Conservation (phyloP, 2,797 vertebrate species). For the Thaleichthys pacificus region DNA sequence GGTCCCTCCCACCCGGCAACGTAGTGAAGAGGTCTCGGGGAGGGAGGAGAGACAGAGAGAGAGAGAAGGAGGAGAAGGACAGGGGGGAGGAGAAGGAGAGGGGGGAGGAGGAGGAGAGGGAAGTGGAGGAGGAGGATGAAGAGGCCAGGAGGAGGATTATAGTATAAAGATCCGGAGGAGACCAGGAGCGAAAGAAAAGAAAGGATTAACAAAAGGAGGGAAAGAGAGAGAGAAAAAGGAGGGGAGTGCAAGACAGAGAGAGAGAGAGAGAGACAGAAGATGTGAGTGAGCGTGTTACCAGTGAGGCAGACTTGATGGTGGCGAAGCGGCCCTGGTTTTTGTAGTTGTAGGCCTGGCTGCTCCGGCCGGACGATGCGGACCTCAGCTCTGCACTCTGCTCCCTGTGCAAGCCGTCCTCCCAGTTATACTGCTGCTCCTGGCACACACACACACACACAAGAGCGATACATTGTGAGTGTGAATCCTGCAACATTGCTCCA, state of each 20-base stretch:
- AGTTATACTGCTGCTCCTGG: constrained; percentile 95
- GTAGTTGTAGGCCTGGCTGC: constrained; percentile 90
- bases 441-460: constrained; percentile 8
- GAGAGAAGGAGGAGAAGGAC: constrained; percentile 18
- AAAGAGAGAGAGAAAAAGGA: neutral
- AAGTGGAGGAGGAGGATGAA: constrained; percentile 18
- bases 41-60: constrained; percentile 29
- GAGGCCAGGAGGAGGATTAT: constrained; percentile 30
- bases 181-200: constrained; percentile 17
- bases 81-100: constrained; percentile 20
- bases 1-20: neutral
- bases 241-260: neutral
- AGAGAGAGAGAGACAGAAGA: neutral
- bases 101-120: constrained; percentile 17
- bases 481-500: too few species aligned
- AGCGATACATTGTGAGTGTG: too few species aligned
- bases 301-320: constrained; percentile 98
- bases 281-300: constrained; percentile 73
- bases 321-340: constrained; percentile 96
- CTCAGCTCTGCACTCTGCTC: constrained; percentile 89
- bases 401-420: constrained; percentile 91
- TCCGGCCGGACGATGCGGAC: constrained; percentile 87
- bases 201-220: constrained; percentile 11
- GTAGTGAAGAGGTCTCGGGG: too few species aligned
- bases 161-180: constrained; percentile 16